A percentile compares a stretch with the other conserved stretches of the same genome.
phyloP scores from a whole-genome alignment of 1,140 invertebrate species.

The Zaprionus davidi region DNA sequence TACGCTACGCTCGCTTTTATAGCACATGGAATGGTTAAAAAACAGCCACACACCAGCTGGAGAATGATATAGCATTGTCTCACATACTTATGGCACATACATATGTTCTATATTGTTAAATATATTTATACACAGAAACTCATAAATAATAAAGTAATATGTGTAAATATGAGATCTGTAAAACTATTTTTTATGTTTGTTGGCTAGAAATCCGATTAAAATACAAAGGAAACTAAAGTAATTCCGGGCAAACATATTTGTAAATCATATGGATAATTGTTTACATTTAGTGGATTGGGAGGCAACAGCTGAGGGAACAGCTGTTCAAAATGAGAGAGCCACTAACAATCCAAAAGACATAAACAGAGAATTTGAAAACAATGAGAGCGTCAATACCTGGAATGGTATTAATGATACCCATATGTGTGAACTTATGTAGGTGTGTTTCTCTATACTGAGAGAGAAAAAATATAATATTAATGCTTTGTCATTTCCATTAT shows the following conservation, averaged over 20 bases:
- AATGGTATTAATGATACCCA: neutral
- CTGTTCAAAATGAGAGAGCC: neutral
- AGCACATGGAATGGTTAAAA: neutral
- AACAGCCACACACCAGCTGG: neutral
- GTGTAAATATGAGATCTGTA: neutral
- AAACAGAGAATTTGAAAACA: slow-evolving; percentile 7
- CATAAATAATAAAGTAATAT: too few species aligned
- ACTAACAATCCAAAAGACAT: slow-evolving; percentile 8
- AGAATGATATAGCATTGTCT: too few species aligned
- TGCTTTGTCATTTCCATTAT: neutral
- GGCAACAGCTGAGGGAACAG: neutral
- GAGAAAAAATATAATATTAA: neutral
- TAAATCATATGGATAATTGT: neutral
- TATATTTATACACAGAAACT: too few species aligned
- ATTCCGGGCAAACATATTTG: neutral
- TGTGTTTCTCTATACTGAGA: neutral
- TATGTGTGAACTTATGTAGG: neutral
- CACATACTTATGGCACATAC: too few species aligned
- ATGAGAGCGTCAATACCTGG: neutral
- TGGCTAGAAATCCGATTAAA: too few species aligned
- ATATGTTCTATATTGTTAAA: too few species aligned
- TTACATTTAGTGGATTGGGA: neutral
- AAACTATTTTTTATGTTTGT: neutral
- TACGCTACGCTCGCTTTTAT: neutral
- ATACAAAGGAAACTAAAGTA: too few species aligned